phyloP scores from a whole-genome alignment of 2,797 vertebrate species.

The Myotis findleyi region DNA sequence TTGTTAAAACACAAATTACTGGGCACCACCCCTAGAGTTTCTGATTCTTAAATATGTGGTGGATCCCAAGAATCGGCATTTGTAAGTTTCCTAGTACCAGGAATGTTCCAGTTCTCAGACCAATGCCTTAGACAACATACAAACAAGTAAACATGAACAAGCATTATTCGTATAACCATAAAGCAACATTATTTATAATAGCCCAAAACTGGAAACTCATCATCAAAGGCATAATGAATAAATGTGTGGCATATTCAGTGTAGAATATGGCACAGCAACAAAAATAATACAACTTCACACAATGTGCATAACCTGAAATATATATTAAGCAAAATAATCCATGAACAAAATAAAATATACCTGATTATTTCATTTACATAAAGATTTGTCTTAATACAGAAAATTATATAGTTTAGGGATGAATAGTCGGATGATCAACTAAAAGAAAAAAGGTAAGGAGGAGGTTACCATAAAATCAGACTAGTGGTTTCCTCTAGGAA shows the following conservation, averaged over 20 bases:
- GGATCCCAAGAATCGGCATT: background rate
- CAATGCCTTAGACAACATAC: background rate
- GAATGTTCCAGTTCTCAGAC: background rate
- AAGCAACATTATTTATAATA: background rate
- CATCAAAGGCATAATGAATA: background rate
- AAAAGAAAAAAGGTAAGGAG: background rate
- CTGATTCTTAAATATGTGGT: background rate
- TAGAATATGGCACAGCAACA: background rate
- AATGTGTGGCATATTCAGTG: background rate
- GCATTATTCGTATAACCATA: background rate
- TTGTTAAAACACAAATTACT: background rate
- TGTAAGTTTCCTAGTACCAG: background rate
- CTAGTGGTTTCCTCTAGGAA: background rate
- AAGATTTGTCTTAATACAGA: background rate
- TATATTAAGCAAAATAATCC: background rate
- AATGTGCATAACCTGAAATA: background rate
- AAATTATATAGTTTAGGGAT: background rate
- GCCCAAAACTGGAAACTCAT: background rate
- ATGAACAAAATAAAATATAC: background rate
- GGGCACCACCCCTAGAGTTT: background rate
- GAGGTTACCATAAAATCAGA: background rate
- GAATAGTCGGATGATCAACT: background rate
- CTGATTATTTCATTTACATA: background rate
- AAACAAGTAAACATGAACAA: background rate
- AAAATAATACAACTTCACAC: background rate